Percentiles rank a stretch among this genome's conserved stretches.
These are phyloP conservation scores for Chiloscyllium punctatum DNA, from an alignment of 2,797 vertebrate species.

Conservation along the genomic window DNA sequence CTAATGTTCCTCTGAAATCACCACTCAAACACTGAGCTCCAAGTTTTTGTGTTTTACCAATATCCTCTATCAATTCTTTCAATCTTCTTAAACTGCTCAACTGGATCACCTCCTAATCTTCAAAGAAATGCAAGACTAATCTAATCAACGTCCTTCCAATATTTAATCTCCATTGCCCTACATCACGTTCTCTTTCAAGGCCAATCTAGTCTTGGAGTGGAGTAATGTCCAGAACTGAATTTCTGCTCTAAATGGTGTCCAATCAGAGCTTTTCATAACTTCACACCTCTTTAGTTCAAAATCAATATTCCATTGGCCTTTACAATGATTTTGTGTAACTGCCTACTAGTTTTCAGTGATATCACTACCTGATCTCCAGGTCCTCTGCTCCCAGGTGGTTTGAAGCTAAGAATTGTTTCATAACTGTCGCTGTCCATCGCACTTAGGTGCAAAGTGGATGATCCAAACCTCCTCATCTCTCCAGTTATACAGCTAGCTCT, in stretches of 20 bases:
- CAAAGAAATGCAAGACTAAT: background rate
- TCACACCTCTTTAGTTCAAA: background rate
- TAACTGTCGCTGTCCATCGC: background rate
- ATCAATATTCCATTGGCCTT: background rate
- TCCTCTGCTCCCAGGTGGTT: background rate
- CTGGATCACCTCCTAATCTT: background rate
- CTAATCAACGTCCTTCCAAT: background rate
- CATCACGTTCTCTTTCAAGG: background rate
- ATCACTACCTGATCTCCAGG: background rate
- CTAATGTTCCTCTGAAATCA: background rate
- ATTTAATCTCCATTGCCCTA: too few relatives aligned
- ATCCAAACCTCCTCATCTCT: background rate
- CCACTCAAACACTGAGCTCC: background rate
- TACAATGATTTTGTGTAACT: background rate
- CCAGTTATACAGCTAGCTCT: background rate
- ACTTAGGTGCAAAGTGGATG: background rate
- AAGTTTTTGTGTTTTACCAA: background rate
- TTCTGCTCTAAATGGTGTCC: background rate
- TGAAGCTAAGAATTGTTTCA: background rate
- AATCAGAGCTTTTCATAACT: background rate
- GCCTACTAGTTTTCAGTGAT: background rate
- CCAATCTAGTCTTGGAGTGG: background rate
- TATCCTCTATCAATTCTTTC: background rate
- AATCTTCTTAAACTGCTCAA: background rate
- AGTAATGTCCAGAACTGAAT: background rate